A percentile compares a stretch with the other conserved stretches of the same genome.
Evolutionary conservation across 2,888 invertebrate genomes (phyloP).

Genomic region (Calliscelio sp.): DNA sequence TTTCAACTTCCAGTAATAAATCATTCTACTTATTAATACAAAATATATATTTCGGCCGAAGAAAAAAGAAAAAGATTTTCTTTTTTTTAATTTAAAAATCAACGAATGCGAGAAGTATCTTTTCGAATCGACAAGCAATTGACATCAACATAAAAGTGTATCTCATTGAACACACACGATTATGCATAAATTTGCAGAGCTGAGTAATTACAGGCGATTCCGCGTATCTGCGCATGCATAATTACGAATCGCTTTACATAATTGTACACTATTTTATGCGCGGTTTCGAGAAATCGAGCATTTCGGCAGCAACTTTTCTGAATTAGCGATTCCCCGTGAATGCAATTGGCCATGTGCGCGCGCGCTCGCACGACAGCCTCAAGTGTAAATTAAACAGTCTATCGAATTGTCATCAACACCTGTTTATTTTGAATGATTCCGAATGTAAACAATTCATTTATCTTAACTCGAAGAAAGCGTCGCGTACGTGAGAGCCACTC

Average conservation of each 20-base stretch:
- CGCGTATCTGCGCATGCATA: conserved; percentile 23
- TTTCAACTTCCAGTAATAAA: no score
- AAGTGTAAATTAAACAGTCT: conserved; percentile 17
- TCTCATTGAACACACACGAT: conserved; percentile 14
- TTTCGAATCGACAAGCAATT: no score
- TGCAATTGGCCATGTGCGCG: no score
- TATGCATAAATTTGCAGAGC: conserved; percentile 22
- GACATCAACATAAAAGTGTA: conserved; percentile 1
- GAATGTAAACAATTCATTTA: conserved; percentile 36
- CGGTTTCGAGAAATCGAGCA: neutral
- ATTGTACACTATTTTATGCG: conserved; percentile 10
- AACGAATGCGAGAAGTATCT: no score
- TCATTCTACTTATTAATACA: no score
- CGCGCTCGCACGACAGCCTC: neutral
- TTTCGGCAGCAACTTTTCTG: neutral
- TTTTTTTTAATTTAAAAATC: no score
- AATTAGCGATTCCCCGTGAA: neutral
- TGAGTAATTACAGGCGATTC: conserved; percentile 38
- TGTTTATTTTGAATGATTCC: conserved; percentile 19
- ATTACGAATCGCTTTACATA: conserved; percentile 35
- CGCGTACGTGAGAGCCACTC: conserved; percentile 28
- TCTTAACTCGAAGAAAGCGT: conserved; percentile 28
- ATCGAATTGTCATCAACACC: conserved; percentile 5
- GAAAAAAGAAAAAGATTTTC: no score
- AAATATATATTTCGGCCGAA: no score